These are phyloP conservation scores for Atractosteus spatula DNA, from an alignment of 2,113 vertebrate genomes.

Conservation along the genomic window DNA sequence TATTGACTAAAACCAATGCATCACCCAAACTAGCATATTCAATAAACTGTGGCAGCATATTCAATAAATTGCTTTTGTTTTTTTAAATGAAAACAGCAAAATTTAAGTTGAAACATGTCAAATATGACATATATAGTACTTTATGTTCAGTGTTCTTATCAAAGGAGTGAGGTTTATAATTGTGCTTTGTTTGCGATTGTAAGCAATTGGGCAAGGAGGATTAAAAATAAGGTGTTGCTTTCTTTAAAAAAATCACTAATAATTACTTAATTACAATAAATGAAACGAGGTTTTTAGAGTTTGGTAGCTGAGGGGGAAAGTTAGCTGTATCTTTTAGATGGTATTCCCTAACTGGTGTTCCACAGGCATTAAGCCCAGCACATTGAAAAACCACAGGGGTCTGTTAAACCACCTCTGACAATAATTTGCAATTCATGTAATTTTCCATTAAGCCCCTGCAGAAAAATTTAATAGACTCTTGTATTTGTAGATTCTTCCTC, in stretches of 20 bases:
- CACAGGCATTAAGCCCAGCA: background rate
- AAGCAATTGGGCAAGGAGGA: background rate
- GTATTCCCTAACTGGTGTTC: constrained; percentile 8
- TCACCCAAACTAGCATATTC: no score
- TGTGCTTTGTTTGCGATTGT: no score
- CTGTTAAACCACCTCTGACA: constrained; percentile 9
- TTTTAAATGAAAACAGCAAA: no score
- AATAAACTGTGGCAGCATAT: no score
- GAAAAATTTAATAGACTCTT: constrained; percentile 29
- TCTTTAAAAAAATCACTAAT: constrained; percentile 11
- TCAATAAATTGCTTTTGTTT: no score
- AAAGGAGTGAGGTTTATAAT: constrained; percentile 17
- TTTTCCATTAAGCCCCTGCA: constrained; percentile 22
- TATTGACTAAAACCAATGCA: no score
- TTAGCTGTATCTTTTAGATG: constrained; percentile 26
- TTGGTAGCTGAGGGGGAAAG: constrained; percentile 11
- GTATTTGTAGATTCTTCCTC: constrained; percentile 28
- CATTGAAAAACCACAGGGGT: background rate
- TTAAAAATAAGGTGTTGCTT: constrained; percentile 2
- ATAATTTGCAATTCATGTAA: constrained; percentile 36
- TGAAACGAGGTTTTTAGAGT: constrained; percentile 17
- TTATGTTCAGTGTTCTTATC: no score
- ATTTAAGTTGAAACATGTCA: no score
- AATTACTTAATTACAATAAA: constrained; percentile 29
- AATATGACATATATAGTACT: no score